Evolutionary conservation across 2,888 invertebrate genomes (phyloP).

Genomic region (Drosophila fungiperda): DNA sequence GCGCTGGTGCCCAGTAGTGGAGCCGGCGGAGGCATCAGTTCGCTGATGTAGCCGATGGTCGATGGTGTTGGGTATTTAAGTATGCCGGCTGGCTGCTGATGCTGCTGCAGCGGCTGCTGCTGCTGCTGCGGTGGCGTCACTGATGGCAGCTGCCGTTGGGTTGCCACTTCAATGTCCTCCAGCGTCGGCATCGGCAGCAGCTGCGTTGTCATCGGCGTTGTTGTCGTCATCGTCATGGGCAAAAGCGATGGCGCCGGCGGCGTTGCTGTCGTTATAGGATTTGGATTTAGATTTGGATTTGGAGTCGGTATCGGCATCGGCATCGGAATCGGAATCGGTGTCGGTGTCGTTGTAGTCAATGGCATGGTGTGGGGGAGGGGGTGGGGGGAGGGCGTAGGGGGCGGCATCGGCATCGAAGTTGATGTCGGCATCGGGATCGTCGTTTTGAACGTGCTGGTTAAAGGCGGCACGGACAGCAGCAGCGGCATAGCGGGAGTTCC

Average conservation of each 20-base stretch:
- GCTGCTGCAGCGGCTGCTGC: conserved; percentile 55
- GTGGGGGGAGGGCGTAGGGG: conserved; percentile 9
- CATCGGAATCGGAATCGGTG: too few species aligned
- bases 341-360: too few species aligned
- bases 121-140: conserved; percentile 37
- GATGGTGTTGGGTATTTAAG: conserved; percentile 57
- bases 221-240: conserved; percentile 40
- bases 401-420: conserved; percentile 22
- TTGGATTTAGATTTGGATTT: conserved; percentile 12
- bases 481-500: conserved; percentile 43
- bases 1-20: conserved; percentile 36
- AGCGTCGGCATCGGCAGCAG: conserved; percentile 81
- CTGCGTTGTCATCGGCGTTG: conserved; percentile 62
- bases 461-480: conserved; percentile 51
- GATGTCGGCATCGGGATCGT: conserved; percentile 40
- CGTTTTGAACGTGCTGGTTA: conserved; percentile 57
- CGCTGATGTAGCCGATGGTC: conserved; percentile 50
- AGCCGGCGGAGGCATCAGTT: conserved; percentile 42
- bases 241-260: conserved; percentile 16
- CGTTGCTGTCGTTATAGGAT: conserved; percentile 9
- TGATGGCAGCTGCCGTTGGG: conserved; percentile 34
- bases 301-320: conserved; percentile 3
- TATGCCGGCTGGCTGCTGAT: conserved; percentile 51
- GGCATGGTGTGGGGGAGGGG: too few species aligned
- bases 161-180: conserved; percentile 81